Conservation (phyloP, 1,140 invertebrate genomes). For the Tetragnatha versicolor region DNA sequence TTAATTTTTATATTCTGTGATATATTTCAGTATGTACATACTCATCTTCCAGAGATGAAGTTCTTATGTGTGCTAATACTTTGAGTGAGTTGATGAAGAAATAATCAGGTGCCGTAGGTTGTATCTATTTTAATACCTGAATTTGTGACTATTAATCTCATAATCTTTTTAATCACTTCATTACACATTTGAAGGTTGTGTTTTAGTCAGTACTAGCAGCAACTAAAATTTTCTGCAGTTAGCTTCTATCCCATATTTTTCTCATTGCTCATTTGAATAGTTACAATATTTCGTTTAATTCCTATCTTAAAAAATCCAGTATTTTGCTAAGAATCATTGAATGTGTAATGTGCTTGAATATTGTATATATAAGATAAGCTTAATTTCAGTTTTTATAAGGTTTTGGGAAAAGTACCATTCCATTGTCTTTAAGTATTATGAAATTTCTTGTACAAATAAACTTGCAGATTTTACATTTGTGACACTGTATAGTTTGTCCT, state of each 20-base stretch:
- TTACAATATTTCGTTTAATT: slow-evolving; percentile 27
- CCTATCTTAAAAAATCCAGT: slow-evolving; percentile 11
- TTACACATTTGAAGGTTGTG: not conserved
- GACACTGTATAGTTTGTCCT: slow-evolving; percentile 34
- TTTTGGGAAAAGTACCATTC: slow-evolving; percentile 15
- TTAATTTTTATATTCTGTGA: slow-evolving; percentile 44
- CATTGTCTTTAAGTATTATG: slow-evolving; percentile 25
- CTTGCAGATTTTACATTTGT: slow-evolving; percentile 18
- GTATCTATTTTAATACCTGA: not conserved
- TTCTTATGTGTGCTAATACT: slow-evolving; percentile 1
- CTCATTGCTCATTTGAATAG: not conserved
- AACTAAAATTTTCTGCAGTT: slow-evolving; percentile 32
- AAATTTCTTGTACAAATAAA: slow-evolving; percentile 18
- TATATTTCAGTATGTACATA: slow-evolving; percentile 37
- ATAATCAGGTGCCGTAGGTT: not conserved
- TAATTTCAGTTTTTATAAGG: slow-evolving; percentile 3
- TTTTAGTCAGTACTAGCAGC: slow-evolving; percentile 32
- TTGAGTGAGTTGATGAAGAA: not conserved
- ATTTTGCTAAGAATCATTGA: slow-evolving; percentile 35
- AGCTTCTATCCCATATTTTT: slow-evolving; percentile 27
- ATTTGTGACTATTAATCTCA: not conserved
- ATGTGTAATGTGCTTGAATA: slow-evolving; percentile 34
- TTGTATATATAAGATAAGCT: slow-evolving; percentile 4
- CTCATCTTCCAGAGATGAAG: slow-evolving; percentile 23
- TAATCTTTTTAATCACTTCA: not conserved